phyloP scores from a whole-genome alignment of 92 coral and sea anemone species.

The Porites rus region DNA sequence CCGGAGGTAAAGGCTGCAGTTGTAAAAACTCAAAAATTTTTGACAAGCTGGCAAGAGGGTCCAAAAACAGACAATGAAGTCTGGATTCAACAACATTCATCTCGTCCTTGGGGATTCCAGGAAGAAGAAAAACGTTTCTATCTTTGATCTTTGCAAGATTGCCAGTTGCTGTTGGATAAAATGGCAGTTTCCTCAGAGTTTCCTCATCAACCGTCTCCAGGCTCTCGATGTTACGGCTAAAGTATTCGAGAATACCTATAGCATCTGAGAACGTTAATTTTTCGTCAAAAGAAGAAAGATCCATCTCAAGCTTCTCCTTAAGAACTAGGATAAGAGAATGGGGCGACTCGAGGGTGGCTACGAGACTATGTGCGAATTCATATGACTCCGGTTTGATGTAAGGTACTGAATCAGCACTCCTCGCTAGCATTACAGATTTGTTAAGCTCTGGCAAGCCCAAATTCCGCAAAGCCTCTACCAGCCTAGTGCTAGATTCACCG shows the following conservation, averaged over 20 bases:
- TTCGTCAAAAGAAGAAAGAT: neutral
- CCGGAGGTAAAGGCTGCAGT: conserved; percentile 29
- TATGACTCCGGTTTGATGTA: neutral
- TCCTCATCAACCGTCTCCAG: neutral
- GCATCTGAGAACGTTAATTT: neutral
- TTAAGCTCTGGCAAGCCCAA: conserved; percentile 23
- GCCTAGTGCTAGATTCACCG: neutral
- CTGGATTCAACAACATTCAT: conserved; percentile 40
- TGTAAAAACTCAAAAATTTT: conserved; percentile 37
- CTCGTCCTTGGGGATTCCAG: conserved; percentile 54
- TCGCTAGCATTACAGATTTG: neutral
- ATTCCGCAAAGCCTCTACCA: neutral
- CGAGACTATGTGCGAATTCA: conserved; percentile 24
- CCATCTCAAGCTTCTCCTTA: conserved; percentile 1
- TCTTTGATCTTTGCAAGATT: conserved; percentile 5
- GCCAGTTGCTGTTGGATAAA: conserved; percentile 49
- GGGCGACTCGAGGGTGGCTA: conserved; percentile 49
- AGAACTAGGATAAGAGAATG: conserved; percentile 29
- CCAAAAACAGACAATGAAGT: conserved; percentile 46
- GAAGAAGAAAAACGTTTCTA: conserved; percentile 32
- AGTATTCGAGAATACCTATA: conserved; percentile 44
- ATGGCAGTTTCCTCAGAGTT: conserved; percentile 55
- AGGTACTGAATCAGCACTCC: neutral
- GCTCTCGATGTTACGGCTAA: conserved; percentile 8
- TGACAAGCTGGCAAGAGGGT: conserved; percentile 17